Evolutionary conservation across 2,797 vertebrate genomes (phyloP), one percentile per base, ranked within the genome.

Genomic region (Nasua narica): DNA sequence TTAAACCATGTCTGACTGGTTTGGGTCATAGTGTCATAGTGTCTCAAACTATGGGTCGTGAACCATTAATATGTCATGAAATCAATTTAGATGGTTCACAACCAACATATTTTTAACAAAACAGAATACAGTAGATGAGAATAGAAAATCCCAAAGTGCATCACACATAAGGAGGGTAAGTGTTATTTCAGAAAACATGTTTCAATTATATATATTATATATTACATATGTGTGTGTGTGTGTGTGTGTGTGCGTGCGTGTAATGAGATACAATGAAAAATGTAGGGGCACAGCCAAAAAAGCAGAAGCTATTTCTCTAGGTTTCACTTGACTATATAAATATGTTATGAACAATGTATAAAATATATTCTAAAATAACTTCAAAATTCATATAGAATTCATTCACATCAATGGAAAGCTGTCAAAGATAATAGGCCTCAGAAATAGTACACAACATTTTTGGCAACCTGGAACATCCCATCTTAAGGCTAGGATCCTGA

Each of bases 331-430:
- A 67, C 72, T 93, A 12, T 87, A 79, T 48, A 96, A 94, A 85
- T 87, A 96, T 62, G 84, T 32, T 82, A 96, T 96, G 93, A 97
- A 97, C 97, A 97, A 98, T 97, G 92, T 92, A 97, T 96, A 48
- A 95, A 96, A 87, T 93, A 88, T 67, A 93, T 60, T 79, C 93
- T 82, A 92, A 96, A 95, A 84, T 93, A 93, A 93, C 70, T 96
- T 81, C 35, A 95, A 91, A 93, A 94, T 94, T 78, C 91, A 97
- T 94, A 90, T 93, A 96, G 83, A 91, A 85, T 82, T 86, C 79
- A 95, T 52, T 96, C 94, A 70, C 76, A 67, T 95, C 83, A 69
- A 13, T 91, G 77, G 70, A 94, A 90, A n/a, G 0, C 91, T 94
- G 97, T 90, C 95, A 91, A 69, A 95, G 82, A 88, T 37, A 92